Conservation (phyloP, 2,113 vertebrate species). For the Eublepharis macularius region DNA sequence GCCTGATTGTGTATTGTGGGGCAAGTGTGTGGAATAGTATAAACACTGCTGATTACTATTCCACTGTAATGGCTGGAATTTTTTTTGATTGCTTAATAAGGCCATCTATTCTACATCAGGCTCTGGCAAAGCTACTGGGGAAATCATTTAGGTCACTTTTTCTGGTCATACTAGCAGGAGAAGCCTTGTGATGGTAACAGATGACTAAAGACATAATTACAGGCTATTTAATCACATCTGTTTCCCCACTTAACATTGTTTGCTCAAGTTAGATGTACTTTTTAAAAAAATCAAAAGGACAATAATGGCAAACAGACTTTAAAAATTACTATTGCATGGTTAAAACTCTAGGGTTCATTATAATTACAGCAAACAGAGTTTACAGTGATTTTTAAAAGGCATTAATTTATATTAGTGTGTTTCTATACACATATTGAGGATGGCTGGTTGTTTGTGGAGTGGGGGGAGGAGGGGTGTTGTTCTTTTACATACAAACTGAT, state of each 20-base stretch:
- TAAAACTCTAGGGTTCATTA: slow-evolving; percentile 76
- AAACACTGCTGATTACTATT: slow-evolving; percentile 83
- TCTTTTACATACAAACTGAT: slow-evolving; percentile 62
- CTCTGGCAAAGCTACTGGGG: slow-evolving; percentile 76
- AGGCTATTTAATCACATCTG: slow-evolving; percentile 80
- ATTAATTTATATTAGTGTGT: slow-evolving; percentile 77
- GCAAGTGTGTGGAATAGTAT: slow-evolving; percentile 73
- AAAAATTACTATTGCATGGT: slow-evolving; percentile 74
- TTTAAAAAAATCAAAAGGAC: slow-evolving; percentile 77
- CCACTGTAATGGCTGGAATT: slow-evolving; percentile 77
- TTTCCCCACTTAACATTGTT: slow-evolving; percentile 84
- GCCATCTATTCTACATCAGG: slow-evolving; percentile 78
- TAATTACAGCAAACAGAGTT: slow-evolving; percentile 82
- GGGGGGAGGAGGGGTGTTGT: slow-evolving; percentile 46
- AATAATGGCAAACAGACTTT: slow-evolving; percentile 77
- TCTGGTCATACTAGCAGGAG: slow-evolving; percentile 79
- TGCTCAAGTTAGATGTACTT: slow-evolving; percentile 81
- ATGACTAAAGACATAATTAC: slow-evolving; percentile 84
- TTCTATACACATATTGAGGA: slow-evolving; percentile 68
- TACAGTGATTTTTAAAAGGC: slow-evolving; percentile 73
- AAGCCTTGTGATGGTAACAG: slow-evolving; percentile 76
- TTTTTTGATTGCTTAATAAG: slow-evolving; percentile 85
- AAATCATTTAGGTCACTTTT: slow-evolving; percentile 84
- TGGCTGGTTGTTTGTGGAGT: slow-evolving; percentile 52
- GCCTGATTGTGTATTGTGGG: slow-evolving; percentile 86